Evolutionary conservation across 2,797 vertebrate genomes (phyloP).

Genomic region (Leptodactylus fallax): DNA sequence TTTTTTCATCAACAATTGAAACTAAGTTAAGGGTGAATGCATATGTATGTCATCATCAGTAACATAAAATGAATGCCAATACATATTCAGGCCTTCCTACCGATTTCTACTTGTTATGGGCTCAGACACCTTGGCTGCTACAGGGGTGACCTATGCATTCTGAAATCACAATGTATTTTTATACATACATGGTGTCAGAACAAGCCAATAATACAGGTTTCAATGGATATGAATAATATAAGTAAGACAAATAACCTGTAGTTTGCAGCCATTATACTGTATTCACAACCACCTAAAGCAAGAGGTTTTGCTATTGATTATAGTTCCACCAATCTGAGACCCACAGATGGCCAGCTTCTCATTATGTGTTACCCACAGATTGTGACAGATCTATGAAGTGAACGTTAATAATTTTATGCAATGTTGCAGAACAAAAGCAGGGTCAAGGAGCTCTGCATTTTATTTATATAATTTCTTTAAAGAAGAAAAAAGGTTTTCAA

Average conservation of each 20-base stretch:
- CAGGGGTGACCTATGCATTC: background rate
- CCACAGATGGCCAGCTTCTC: background rate
- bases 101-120: no score
- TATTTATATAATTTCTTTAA: conserved; percentile 19
- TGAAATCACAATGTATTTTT: background rate
- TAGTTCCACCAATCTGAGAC: background rate
- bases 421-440: background rate
- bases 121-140: background rate
- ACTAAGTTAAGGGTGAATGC: no score
- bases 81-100: no score
- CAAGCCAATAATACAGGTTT: background rate
- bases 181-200: background rate
- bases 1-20: no score
- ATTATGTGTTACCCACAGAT: background rate
- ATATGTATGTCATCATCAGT: no score
- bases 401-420: background rate
- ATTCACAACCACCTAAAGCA: background rate
- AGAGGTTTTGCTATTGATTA: background rate
- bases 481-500: background rate
- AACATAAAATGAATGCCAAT: no score
- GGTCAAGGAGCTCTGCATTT: background rate
- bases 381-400: conserved; percentile 12
- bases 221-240: background rate
- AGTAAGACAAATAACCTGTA: background rate
- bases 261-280: background rate